Conservation (phyloP, 2,888 invertebrate species). For the Epistrophe eligans region DNA sequence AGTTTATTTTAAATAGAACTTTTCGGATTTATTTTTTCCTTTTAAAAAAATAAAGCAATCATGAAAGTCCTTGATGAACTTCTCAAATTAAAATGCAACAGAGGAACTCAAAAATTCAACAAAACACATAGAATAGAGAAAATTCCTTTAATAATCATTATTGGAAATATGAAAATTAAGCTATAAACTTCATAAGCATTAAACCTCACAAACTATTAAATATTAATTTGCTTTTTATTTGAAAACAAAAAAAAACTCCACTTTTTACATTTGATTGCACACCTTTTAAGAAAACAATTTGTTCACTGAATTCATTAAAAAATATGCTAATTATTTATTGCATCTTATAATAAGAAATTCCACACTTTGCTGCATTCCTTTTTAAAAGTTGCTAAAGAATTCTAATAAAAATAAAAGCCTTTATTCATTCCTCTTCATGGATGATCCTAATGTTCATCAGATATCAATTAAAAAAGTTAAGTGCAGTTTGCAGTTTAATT, state of each 20-base stretch:
- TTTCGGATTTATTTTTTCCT: too few species aligned
- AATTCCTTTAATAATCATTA: too few species aligned
- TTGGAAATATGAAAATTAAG: too few species aligned
- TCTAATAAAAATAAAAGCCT: slow-evolving; percentile 13
- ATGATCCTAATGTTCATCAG: slow-evolving; percentile 7
- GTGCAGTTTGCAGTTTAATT: slow-evolving; percentile 34
- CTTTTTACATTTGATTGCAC: not conserved
- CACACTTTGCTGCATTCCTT: not conserved
- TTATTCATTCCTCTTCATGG: not conserved
- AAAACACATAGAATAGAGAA: too few species aligned
- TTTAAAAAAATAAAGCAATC: too few species aligned
- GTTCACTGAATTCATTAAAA: not conserved
- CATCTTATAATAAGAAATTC: not conserved
- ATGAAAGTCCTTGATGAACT: too few species aligned
- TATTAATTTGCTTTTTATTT: not conserved
- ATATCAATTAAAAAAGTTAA: slow-evolving; percentile 38
- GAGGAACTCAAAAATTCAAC: too few species aligned
- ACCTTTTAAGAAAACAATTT: not conserved
- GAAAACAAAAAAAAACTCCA: not conserved
- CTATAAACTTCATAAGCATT: not conserved
- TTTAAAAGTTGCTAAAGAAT: slow-evolving; percentile 2
- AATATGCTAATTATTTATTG: not conserved
- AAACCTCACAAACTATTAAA: not conserved
- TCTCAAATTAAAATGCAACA: too few species aligned
- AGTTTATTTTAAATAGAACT: too few species aligned